phyloP scores from a whole-genome alignment of 2,113 vertebrate genomes.

The Epinephelus cyanopodus region DNA sequence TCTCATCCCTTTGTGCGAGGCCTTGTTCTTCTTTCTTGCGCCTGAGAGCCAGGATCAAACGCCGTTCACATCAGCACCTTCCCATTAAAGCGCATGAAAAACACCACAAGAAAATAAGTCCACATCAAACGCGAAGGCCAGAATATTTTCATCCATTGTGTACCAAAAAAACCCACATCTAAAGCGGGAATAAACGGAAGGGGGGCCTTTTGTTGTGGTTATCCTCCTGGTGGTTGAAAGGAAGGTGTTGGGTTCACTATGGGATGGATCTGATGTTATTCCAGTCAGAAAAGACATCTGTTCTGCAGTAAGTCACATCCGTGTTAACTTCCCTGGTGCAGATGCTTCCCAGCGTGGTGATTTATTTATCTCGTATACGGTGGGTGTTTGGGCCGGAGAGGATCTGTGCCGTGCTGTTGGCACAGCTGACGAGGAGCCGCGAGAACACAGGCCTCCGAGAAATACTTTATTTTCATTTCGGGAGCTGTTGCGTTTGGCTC shows the following conservation, averaged over 20 bases:
- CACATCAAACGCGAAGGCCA: slow-evolving; percentile 66
- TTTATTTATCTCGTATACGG: slow-evolving; percentile 55
- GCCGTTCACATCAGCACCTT: slow-evolving; percentile 11
- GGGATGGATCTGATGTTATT: slow-evolving; percentile 60
- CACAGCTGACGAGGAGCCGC: slow-evolving; percentile 56
- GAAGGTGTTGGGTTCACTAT: slow-evolving; percentile 67
- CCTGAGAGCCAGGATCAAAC: slow-evolving; percentile 59
- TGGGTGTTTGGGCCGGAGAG: slow-evolving; percentile 33
- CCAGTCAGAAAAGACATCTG: slow-evolving; percentile 73
- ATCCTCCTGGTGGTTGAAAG: slow-evolving; percentile 70
- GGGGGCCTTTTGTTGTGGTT: slow-evolving; percentile 73
- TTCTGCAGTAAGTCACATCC: slow-evolving; percentile 58
- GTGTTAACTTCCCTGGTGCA: slow-evolving; percentile 69
- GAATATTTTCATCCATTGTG: slow-evolving; percentile 75
- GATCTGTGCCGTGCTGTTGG: slow-evolving; percentile 51
- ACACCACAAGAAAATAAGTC: slow-evolving; percentile 3
- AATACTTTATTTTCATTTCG: slow-evolving; percentile 47
- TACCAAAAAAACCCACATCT: slow-evolving; percentile 52
- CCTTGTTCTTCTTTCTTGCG: slow-evolving; percentile 35
- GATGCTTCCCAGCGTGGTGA: slow-evolving; percentile 60
- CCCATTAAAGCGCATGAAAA: slow-evolving; percentile 39
- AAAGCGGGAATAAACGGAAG: slow-evolving; percentile 59
- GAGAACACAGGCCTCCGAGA: slow-evolving; percentile 27
- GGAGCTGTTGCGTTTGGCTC: slow-evolving; percentile 52
- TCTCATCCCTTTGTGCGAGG: slow-evolving; percentile 30